phyloP scores from a whole-genome alignment of 1,140 invertebrate genomes.

The Drusus annulatus region DNA sequence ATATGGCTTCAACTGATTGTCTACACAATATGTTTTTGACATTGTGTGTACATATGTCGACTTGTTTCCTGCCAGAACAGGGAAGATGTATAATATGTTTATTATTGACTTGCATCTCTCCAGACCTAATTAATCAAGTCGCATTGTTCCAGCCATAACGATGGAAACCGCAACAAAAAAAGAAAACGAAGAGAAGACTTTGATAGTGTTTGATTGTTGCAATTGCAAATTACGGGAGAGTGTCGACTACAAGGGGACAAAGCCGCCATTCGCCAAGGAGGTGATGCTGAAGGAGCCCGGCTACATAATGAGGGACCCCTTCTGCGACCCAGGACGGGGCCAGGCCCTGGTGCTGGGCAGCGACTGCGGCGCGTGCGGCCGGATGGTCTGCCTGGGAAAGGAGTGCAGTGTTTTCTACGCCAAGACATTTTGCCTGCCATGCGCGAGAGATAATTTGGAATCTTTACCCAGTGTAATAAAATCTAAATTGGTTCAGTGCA shows the following conservation, averaged over 20 bases:
- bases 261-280: slow-evolving; percentile 79
- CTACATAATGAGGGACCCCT: slow-evolving; percentile 89
- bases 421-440: slow-evolving; percentile 80
- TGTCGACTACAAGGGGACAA: slow-evolving; percentile 81
- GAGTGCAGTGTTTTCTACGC: slow-evolving; percentile 87
- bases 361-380: slow-evolving; percentile 79
- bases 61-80: no score
- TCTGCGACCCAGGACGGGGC: slow-evolving; percentile 76
- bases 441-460: slow-evolving; percentile 74
- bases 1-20: no score
- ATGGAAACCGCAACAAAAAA: slow-evolving; percentile 58
- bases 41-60: no score
- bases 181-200: slow-evolving; percentile 44
- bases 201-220: slow-evolving; percentile 76
- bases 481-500: slow-evolving; percentile 60
- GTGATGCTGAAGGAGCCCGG: slow-evolving; percentile 78
- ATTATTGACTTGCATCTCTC: no score
- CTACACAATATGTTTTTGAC: no score
- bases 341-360: slow-evolving; percentile 82
- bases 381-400: slow-evolving; percentile 79
- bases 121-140: no score
- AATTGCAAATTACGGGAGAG: slow-evolving; percentile 77
- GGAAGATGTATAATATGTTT: no score
- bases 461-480: slow-evolving; percentile 78
- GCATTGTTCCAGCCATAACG: slow-evolving; percentile 41